Evolutionary conservation across 2,797 vertebrate species (phyloP), one percentile per base, ranked within the genome.

Genomic region (Balearica regulorum): DNA sequence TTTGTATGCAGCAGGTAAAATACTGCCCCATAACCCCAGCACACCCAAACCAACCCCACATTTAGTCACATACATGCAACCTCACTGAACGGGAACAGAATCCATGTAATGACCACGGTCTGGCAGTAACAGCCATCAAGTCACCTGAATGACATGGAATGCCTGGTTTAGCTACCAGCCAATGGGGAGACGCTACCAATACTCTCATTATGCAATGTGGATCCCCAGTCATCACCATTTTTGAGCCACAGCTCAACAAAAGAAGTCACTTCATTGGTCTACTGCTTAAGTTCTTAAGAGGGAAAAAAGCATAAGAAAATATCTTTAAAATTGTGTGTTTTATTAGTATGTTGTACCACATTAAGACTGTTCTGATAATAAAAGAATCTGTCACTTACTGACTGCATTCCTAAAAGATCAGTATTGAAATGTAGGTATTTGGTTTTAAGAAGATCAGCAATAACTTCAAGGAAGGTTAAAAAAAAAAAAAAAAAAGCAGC

Each of bases 21-120:
- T 10, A 26, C n/a, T 41, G 64, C 51, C 51, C 43, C n/a, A 6
- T 8, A 33, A 24, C 25, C n/a, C 57, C 62, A 75, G 9, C 43
- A 46, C 18, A 5, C 16, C 13, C 91, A 84, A 33, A 44, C 17
- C 18, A 87, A 28, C 33, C 37, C 37, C 70, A 24, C 20, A 3
- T 11, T 57, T 19, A 62, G 37, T n/a, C n/a, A 39, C 2, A 24
- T 2, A 26, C 3, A 8, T 2, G 10, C 15, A 18, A 13, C 7
- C 25, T 53, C 57, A n/a, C 4, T 29, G 66, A 72, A 49, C 2
- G 19, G 51, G 37, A 77, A n/a, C 24, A 48, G 58, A 39, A 48
- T 21, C 28, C 49, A n/a, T 3, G 15, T 33, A 11, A 31, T 7
- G 28, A 15, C 0, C 6, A n/a, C 5, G 9, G 25, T 11, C 35